A percentile compares a stretch with the other conserved stretches of the same genome.
Evolutionary conservation across 2,113 vertebrate species (phyloP).

Genomic region (Chlorocebus sabaeus): DNA sequence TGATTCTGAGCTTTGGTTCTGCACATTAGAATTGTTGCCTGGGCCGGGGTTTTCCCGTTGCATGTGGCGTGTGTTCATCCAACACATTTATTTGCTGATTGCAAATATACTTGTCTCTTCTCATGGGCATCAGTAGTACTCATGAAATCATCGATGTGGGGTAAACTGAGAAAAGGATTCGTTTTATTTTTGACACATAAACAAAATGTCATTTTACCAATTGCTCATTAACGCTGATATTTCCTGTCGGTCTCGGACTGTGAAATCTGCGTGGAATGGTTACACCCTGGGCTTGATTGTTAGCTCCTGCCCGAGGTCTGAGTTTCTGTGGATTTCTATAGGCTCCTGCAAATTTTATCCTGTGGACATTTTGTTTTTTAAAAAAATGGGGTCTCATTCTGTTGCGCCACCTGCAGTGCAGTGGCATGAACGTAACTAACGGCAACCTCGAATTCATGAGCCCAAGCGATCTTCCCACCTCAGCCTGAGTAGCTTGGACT

Average conservation of each 20-base stretch:
- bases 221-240: rapidly evolving
- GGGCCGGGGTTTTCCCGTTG: neutral
- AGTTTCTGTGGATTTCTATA: neutral
- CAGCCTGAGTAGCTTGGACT: no score
- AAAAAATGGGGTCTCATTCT: no score
- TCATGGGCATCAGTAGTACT: neutral
- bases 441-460: no score
- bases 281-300: neutral
- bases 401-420: no score
- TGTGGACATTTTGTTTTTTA: rapidly evolving
- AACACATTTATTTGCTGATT: neutral
- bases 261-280: neutral
- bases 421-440: no score
- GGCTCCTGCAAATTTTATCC: neutral
- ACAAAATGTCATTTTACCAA: neutral
- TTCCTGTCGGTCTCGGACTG: neutral
- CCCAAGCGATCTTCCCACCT: no score
- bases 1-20: neutral
- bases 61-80: rapidly evolving
- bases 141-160: neutral
- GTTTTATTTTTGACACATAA: neutral
- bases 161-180: neutral
- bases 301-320: neutral
- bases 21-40: rapidly evolving
- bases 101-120: neutral